Evolutionary conservation across 2,888 invertebrate species (phyloP).

Genomic region (Drosophila eohydei): DNA sequence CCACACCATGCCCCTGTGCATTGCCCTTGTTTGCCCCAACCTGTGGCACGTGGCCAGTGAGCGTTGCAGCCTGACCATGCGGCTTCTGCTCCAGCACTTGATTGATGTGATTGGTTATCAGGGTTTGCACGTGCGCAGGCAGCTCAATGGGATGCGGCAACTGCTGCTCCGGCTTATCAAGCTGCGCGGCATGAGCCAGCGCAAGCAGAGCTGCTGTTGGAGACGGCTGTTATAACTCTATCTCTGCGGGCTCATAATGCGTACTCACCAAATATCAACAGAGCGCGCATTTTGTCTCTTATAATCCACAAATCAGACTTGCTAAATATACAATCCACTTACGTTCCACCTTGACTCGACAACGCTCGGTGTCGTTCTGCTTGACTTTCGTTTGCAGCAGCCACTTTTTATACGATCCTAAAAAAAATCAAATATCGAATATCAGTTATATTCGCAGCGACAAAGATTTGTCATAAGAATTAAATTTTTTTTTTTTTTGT

Average conservation of each 20-base stretch:
- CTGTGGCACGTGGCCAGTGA: constrained; percentile 64
- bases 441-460: constrained; percentile 19
- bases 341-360: constrained; percentile 10
- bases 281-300: constrained; percentile 37
- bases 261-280: constrained; percentile 56
- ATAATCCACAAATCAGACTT: neutral
- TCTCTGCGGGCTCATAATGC: neutral
- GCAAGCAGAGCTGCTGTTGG: constrained; percentile 39
- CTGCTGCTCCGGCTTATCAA: constrained; percentile 52
- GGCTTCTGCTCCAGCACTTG: constrained; percentile 59
- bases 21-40: constrained; percentile 30
- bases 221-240: neutral
- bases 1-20: constrained; percentile 20
- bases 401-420: constrained; percentile 55
- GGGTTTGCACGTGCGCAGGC: constrained; percentile 54
- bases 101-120: constrained; percentile 71
- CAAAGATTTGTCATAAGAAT: constrained; percentile 38
- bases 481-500: constrained; percentile 3
- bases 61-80: constrained; percentile 28
- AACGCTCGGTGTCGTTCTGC: constrained; percentile 52
- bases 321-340: neutral
- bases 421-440: constrained; percentile 24
- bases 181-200: constrained; percentile 40
- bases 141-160: constrained; percentile 46
- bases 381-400: constrained; percentile 11